Percentiles rank a stretch among this genome's conserved stretches.
Evolutionary conservation across 1,140 invertebrate species (phyloP).

Genomic region (Parapsyche elsis): DNA sequence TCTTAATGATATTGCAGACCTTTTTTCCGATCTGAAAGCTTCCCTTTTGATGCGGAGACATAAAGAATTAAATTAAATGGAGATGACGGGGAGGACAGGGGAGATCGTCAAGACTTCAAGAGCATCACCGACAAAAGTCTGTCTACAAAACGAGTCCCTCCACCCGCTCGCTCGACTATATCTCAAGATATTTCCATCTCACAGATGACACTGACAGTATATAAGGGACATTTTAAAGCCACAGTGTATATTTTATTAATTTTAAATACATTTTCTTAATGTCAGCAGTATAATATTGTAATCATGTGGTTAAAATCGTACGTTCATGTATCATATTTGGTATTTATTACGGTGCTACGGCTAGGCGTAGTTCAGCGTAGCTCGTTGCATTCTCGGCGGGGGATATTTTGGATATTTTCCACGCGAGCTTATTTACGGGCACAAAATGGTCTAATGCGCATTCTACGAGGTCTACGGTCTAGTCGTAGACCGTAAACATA

Average conservation of each 20-base stretch:
- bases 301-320: no score
- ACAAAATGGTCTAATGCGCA: constrained; percentile 21
- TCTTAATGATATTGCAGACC: constrained; percentile 30
- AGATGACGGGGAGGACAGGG: constrained; percentile 21
- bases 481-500: constrained; percentile 9
- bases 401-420: constrained; percentile 24
- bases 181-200: background rate
- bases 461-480: constrained; percentile 4
- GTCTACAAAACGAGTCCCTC: background rate
- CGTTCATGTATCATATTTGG: no score
- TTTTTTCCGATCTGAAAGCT: constrained; percentile 23
- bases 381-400: no score
- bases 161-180: background rate
- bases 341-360: no score
- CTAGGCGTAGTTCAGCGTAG: no score
- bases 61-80: constrained; percentile 34
- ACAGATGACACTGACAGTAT: no score
- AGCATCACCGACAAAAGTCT: constrained; percentile 11
- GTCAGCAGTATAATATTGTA: no score
- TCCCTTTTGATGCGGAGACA: background rate
- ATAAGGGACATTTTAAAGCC: no score
- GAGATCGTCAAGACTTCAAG: constrained; percentile 4
- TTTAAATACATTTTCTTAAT: no score
- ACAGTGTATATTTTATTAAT: no score
- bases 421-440: constrained; percentile 26